Evolutionary conservation across 2,113 vertebrate genomes (phyloP).

Genomic region (Pelusios castaneus): DNA sequence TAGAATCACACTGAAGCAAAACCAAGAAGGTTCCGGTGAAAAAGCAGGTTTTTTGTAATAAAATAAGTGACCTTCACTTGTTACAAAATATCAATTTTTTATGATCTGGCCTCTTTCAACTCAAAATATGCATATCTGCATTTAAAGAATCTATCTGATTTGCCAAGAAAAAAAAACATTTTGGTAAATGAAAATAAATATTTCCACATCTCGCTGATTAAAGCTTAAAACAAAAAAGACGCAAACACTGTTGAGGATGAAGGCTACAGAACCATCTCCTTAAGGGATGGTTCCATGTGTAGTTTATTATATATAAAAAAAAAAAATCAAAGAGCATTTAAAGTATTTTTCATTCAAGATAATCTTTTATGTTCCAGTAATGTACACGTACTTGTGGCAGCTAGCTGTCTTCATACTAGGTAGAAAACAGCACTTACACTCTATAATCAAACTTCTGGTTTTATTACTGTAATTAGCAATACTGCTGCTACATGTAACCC

Average conservation of each 20-base stretch:
- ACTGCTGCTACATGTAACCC: background rate
- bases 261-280: background rate
- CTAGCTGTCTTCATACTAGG: background rate
- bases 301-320: background rate
- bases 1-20: constrained; percentile 48
- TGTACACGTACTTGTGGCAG: background rate
- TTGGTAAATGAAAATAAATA: background rate
- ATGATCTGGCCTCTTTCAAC: constrained; percentile 25
- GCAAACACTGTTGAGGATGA: background rate
- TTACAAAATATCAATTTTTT: background rate
- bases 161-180: constrained; percentile 9
- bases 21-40: constrained; percentile 56
- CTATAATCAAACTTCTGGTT: background rate
- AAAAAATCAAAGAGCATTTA: background rate
- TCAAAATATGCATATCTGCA: constrained; percentile 47
- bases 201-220: background rate
- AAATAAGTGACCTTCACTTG: constrained; percentile 40
- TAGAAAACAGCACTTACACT: background rate
- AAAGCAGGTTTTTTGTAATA: constrained; percentile 64
- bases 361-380: background rate
- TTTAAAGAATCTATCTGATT: background rate
- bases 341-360: background rate
- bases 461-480: background rate
- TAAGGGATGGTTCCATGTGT: background rate
- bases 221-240: background rate